A percentile compares a stretch with the other conserved stretches of the same genome.
These are phyloP conservation scores for Macroglossus sobrinus DNA, from an alignment of 2,113 vertebrate genomes.

Conservation along the genomic window DNA sequence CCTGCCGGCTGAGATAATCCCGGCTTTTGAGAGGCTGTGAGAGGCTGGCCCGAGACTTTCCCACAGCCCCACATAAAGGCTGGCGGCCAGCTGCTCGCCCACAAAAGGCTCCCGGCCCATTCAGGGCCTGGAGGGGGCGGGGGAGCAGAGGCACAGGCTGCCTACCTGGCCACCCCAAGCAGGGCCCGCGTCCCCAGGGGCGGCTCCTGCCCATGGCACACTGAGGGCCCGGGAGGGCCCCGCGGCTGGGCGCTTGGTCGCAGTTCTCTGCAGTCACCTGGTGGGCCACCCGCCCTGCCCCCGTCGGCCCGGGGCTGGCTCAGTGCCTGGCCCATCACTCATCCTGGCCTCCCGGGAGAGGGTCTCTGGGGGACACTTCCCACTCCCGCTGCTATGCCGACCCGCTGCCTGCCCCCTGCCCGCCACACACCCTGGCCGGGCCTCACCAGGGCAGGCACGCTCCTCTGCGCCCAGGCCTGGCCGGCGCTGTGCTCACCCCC, in stretches of 20 bases:
- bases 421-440: accelerated
- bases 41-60: constrained; percentile 83
- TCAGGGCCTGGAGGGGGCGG: constrained; percentile 52
- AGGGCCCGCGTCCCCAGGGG: neutral
- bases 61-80: constrained; percentile 86
- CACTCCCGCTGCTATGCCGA: neutral
- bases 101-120: constrained; percentile 66
- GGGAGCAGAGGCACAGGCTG: neutral
- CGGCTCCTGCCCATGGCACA: neutral
- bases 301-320: neutral
- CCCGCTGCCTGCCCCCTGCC: neutral
- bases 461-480: neutral
- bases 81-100: constrained; percentile 84
- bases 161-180: constrained; percentile 67
- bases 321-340: neutral
- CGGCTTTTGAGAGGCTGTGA: constrained; percentile 83
- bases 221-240: accelerated
- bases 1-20: constrained; percentile 79
- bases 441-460: neutral
- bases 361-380: neutral
- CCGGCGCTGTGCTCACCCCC: neutral
- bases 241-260: neutral
- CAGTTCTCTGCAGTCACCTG: neutral
- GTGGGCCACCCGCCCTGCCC: neutral
- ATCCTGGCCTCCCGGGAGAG: neutral